These are phyloP conservation scores for Bovichtus variegatus DNA, from an alignment of 2,797 vertebrate genomes.

Conservation along the genomic window DNA sequence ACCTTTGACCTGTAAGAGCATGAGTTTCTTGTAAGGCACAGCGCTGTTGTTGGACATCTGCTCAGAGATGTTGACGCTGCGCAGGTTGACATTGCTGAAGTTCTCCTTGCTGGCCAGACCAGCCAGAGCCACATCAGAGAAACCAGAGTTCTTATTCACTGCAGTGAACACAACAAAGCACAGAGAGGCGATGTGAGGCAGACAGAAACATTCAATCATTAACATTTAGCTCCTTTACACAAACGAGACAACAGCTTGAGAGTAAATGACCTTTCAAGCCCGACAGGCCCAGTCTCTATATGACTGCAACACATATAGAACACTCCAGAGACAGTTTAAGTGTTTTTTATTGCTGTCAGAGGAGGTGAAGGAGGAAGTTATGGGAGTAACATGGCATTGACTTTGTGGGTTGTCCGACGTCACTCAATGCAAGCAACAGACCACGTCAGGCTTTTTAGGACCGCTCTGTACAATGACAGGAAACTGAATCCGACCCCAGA, in stretches of 20 bases:
- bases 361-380: slow-evolving; percentile 8
- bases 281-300: neutral
- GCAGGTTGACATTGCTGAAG: slow-evolving; percentile 91
- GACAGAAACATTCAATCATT: neutral
- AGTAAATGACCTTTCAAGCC: neutral
- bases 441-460: neutral
- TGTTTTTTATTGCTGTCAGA: slow-evolving; percentile 23
- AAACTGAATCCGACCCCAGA: slow-evolving; percentile 16
- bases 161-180: slow-evolving; percentile 10
- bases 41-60: slow-evolving; percentile 96
- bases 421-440: slow-evolving; percentile 6
- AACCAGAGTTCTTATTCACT: slow-evolving; percentile 92
- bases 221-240: neutral
- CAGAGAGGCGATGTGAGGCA: neutral
- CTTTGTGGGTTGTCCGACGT: neutral
- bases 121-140: slow-evolving; percentile 93
- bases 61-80: slow-evolving; percentile 92
- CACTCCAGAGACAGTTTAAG: neutral
- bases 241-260: neutral
- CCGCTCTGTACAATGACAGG: slow-evolving; percentile 35
- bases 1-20: slow-evolving; percentile 98
- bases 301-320: neutral
- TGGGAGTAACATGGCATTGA: slow-evolving; percentile 11
- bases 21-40: slow-evolving; percentile 94
- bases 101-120: slow-evolving; percentile 95